A percentile compares a stretch with the other conserved stretches of the same genome.
Evolutionary conservation across 2,113 vertebrate species (phyloP).

Genomic region (Eretmodus cyanostictus): DNA sequence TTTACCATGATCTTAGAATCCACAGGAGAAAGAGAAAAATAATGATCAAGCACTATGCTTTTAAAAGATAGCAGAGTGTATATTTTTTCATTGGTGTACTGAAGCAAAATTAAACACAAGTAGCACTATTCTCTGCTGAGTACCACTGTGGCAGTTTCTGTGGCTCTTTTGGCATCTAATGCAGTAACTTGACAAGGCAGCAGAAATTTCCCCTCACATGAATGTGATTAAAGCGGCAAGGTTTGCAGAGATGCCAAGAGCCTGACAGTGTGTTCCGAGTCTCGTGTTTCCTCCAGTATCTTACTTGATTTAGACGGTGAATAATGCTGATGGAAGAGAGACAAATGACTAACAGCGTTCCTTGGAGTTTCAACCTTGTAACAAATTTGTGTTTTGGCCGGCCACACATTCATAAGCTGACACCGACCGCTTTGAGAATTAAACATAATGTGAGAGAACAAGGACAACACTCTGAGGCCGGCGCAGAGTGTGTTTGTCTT

Average conservation of each 20-base stretch:
- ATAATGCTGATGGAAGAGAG: neutral
- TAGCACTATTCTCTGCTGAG: neutral
- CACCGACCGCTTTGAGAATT: neutral
- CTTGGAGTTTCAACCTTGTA: neutral
- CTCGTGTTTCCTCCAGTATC: neutral
- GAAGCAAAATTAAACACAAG: neutral
- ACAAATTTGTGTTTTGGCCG: neutral
- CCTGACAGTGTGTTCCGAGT: neutral
- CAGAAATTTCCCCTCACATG: slow-evolving; percentile 3
- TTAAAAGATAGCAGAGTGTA: neutral
- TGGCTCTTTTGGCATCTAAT: neutral
- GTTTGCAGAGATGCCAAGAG: neutral
- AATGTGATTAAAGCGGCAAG: slow-evolving; percentile 16
- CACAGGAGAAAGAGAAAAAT: neutral
- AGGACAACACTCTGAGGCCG: neutral
- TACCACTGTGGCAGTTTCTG: neutral
- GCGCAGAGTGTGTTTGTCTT: neutral
- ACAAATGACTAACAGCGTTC: neutral
- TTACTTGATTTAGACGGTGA: neutral
- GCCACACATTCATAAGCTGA: neutral
- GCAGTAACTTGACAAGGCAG: neutral
- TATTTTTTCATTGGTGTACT: neutral
- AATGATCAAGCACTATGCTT: neutral
- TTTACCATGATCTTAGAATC: neutral
- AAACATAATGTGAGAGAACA: slow-evolving; percentile 8